A percentile compares a stretch with the other conserved stretches of the same genome.
Evolutionary conservation across 2,797 vertebrate genomes (phyloP).

Genomic region (Chrysocyon brachyurus): DNA sequence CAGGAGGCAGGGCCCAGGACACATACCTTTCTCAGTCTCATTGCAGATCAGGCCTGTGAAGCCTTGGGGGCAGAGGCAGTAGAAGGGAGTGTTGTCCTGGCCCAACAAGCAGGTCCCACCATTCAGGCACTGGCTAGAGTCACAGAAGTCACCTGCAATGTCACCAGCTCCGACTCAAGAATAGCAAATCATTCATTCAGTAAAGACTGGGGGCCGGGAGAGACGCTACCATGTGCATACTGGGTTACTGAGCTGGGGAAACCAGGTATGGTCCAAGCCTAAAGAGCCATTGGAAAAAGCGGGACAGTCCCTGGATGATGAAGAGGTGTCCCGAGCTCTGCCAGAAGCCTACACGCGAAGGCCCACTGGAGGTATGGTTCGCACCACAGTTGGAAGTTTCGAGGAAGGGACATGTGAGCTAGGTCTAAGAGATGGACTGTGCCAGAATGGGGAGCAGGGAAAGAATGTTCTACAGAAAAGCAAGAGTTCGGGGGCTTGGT

Average conservation of each 20-base stretch:
- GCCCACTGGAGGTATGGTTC: background rate
- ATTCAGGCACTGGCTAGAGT: conserved; percentile 93
- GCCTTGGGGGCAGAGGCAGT: conserved; percentile 95
- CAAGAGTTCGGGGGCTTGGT: background rate
- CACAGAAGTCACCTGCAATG: conserved; percentile 93
- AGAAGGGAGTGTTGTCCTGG: conserved; percentile 91
- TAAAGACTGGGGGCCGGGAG: background rate
- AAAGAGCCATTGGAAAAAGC: background rate
- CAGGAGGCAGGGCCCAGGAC: background rate
- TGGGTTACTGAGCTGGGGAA: background rate
- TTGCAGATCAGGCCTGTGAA: conserved; percentile 94
- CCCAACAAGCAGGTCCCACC: conserved; percentile 95
- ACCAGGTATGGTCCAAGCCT: background rate
- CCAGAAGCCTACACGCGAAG: background rate
- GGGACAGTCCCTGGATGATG: background rate
- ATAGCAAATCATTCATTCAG: background rate
- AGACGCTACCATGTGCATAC: accelerated
- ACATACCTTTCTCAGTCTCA: conserved; percentile 93
- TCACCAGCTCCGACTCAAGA: background rate
- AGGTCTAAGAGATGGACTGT: background rate
- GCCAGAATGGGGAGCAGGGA: background rate
- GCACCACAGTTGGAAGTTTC: background rate
- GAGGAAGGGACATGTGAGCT: background rate
- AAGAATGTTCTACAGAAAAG: background rate
- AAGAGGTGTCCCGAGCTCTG: background rate